phyloP scores from a whole-genome alignment of 1,140 invertebrate species.

The Thaumetopoea pityocampa region DNA sequence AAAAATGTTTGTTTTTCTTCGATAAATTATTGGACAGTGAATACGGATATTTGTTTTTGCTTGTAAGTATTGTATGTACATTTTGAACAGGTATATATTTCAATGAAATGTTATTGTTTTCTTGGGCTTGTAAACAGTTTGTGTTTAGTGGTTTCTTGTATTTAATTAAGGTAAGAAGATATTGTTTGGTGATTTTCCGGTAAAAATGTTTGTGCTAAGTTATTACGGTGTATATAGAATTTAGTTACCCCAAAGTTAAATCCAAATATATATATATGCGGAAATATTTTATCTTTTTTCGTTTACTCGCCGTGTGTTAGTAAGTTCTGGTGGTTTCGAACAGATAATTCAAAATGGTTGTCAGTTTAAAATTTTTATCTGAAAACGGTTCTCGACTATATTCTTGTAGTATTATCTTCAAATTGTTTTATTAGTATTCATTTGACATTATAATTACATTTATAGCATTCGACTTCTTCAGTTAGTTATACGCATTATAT shows the following conservation, averaged over 20 bases:
- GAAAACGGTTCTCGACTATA: too few species aligned
- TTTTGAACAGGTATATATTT: conserved; percentile 55
- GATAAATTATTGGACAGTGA: conserved; percentile 1
- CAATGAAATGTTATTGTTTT: conserved; percentile 42
- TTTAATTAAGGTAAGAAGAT: conserved; percentile 33
- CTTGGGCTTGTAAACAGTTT: conserved; percentile 46
- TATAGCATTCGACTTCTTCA: too few species aligned
- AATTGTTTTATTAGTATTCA: too few species aligned
- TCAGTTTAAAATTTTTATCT: too few species aligned
- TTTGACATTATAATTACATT: too few species aligned
- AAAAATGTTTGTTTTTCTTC: not conserved
- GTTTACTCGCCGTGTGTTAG: conserved; percentile 35
- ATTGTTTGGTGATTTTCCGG: conserved; percentile 29
- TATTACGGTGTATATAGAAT: conserved; percentile 63
- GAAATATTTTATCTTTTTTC: conserved; percentile 49
- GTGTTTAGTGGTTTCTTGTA: conserved; percentile 50
- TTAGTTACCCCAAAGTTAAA: conserved; percentile 58
- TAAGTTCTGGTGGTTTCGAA: conserved; percentile 32
- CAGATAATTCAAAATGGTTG: conserved; percentile 20
- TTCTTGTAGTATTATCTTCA: too few species aligned
- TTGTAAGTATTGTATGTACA: conserved; percentile 71
- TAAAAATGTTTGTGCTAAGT: conserved; percentile 37
- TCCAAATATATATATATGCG: conserved; percentile 54
- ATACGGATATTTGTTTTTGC: conserved; percentile 49
- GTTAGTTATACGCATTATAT: too few species aligned